These are phyloP conservation scores for Lonchura striata DNA, from an alignment of 2,113 vertebrate species.

Conservation along the genomic window DNA sequence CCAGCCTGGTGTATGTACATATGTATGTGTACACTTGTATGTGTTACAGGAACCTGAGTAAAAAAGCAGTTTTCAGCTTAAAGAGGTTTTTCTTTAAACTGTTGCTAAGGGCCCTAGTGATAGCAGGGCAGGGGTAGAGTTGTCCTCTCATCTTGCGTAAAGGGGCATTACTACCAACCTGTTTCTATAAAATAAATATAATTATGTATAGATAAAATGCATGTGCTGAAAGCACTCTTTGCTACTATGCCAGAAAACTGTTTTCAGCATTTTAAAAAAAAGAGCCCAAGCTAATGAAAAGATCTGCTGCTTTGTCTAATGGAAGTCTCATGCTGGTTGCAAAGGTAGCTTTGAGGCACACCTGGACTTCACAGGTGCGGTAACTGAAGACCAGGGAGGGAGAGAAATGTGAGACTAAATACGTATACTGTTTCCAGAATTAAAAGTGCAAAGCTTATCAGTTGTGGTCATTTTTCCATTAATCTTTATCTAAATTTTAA, in stretches of 20 bases:
- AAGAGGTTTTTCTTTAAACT: neutral
- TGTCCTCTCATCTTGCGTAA: neutral
- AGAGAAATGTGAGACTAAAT: neutral
- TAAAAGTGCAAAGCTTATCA: neutral
- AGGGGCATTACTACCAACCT: neutral
- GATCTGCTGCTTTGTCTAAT: neutral
- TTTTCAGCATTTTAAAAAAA: neutral
- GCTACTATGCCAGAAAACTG: neutral
- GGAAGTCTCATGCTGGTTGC: neutral
- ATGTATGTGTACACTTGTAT: neutral
- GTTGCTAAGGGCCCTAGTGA: neutral
- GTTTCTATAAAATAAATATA: neutral
- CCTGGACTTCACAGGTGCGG: neutral
- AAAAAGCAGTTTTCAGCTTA: neutral
- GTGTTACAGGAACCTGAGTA: neutral
- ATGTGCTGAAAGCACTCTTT: neutral
- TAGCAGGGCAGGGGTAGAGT: accelerated
- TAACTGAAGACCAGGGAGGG: neutral
- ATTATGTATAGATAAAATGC: neutral
- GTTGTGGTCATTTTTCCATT: neutral
- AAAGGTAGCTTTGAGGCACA: neutral
- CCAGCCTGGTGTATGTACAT: neutral
- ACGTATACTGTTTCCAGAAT: neutral
- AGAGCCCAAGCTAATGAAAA: neutral
- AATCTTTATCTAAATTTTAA: neutral